These are phyloP conservation scores for Drosophila birchii DNA, from an alignment of 2,888 invertebrate genomes.

Conservation along the genomic window DNA sequence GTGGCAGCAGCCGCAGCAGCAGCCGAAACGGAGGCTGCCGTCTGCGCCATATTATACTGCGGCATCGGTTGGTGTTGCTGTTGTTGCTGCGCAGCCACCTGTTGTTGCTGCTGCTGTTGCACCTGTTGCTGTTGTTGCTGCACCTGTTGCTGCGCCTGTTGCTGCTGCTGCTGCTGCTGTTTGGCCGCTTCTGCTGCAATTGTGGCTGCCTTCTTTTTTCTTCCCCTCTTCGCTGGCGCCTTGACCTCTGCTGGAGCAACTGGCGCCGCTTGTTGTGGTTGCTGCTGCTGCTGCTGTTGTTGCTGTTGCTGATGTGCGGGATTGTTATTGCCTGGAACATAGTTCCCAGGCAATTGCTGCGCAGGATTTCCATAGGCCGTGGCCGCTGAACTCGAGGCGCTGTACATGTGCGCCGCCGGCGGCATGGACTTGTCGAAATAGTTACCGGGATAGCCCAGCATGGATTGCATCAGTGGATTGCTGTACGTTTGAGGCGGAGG, in stretches of 20 bases:
- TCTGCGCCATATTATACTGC: slow-evolving; percentile 73
- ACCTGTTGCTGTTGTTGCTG: slow-evolving; percentile 57
- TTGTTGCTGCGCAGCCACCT: slow-evolving; percentile 55
- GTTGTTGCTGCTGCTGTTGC: slow-evolving; percentile 63
- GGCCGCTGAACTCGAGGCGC: slow-evolving; percentile 75
- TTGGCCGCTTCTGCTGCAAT: slow-evolving; percentile 75
- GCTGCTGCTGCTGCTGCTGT: slow-evolving; percentile 64
- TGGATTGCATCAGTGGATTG: slow-evolving; percentile 81
- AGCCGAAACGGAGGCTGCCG: slow-evolving; percentile 74
- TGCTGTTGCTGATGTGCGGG: slow-evolving; percentile 52
- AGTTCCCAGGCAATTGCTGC: slow-evolving; percentile 73
- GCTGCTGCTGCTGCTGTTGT: slow-evolving; percentile 34
- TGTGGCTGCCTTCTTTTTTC: slow-evolving; percentile 80
- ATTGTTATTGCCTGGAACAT: slow-evolving; percentile 65
- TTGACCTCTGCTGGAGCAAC: slow-evolving; percentile 58
- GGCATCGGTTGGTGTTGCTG: slow-evolving; percentile 64
- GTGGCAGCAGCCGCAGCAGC: slow-evolving; percentile 61
- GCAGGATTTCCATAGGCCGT: slow-evolving; percentile 76
- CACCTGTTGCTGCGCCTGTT: slow-evolving; percentile 58
- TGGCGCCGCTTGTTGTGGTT: slow-evolving; percentile 29
- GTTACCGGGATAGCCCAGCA: slow-evolving; percentile 78
- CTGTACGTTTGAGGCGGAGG: slow-evolving; percentile 79
- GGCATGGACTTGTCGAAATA: slow-evolving; percentile 87
- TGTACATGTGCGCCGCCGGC: slow-evolving; percentile 87
- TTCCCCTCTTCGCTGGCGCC: slow-evolving; percentile 77